Evolutionary conservation across 2,113 vertebrate genomes (phyloP).

Genomic region (Daboia siamensis): DNA sequence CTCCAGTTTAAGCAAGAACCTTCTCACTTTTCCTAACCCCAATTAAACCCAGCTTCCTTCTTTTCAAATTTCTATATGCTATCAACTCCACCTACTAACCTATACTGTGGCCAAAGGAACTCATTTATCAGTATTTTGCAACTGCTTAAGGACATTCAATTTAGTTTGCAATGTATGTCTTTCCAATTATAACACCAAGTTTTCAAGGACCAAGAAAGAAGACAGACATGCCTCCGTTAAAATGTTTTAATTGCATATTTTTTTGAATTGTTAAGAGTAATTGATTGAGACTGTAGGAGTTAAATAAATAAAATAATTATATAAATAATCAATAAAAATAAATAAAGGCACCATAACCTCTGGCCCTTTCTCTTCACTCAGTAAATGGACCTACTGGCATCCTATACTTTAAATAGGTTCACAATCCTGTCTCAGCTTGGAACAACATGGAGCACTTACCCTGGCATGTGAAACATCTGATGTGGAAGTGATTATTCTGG

Average conservation of each 20-base stretch:
- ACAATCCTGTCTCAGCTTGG: background rate
- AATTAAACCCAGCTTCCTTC: background rate
- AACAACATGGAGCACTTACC: conserved; percentile 69
- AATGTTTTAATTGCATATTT: background rate
- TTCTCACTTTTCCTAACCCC: background rate
- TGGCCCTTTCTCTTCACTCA: background rate
- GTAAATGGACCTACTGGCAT: background rate
- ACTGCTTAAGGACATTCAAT: background rate
- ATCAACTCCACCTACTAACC: background rate
- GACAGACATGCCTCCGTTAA: background rate
- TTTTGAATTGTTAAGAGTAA: background rate
- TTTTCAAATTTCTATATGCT: background rate
- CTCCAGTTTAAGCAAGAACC: background rate
- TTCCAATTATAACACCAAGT: background rate
- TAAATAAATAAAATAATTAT: too few species aligned
- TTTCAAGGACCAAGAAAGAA: background rate
- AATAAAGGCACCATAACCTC: background rate
- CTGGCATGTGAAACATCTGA: conserved; percentile 98
- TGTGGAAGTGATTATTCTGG: conserved; percentile 95
- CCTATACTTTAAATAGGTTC: background rate
- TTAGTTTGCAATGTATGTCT: background rate
- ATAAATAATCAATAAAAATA: background rate
- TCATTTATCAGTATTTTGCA: background rate
- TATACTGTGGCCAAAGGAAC: background rate
- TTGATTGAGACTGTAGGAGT: background rate